Percentiles rank a stretch among this genome's conserved stretches.
These are phyloP conservation scores for Colossoma macropomum DNA, from an alignment of 2,113 vertebrate species.

Conservation along the genomic window DNA sequence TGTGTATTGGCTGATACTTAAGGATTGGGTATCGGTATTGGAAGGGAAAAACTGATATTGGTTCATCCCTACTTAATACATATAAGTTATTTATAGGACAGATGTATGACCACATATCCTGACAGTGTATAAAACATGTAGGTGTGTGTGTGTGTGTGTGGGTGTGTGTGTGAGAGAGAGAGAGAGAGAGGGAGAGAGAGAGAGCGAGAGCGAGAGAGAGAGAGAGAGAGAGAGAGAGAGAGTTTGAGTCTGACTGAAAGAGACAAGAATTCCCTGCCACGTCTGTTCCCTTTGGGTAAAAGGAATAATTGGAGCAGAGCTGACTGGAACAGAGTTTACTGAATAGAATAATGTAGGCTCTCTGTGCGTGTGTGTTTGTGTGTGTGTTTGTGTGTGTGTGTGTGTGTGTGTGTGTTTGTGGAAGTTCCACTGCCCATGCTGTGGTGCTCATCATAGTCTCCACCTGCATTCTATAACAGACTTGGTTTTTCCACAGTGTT, in stretches of 20 bases:
- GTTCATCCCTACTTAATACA: too few relatives aligned
- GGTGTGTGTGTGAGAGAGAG: neutral
- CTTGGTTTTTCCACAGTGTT: neutral
- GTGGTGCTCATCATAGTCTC: neutral
- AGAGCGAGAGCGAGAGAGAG: neutral
- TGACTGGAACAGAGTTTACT: neutral
- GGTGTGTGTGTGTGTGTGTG: neutral
- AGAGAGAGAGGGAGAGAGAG: neutral
- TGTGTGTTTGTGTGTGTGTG: neutral
- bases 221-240: neutral
- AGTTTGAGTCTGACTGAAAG: neutral
- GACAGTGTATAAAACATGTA: neutral
- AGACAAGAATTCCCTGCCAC: neutral
- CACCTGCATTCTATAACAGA: neutral
- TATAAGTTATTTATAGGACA: too few relatives aligned
- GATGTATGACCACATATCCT: neutral
- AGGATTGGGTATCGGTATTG: too few relatives aligned
- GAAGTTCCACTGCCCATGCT: neutral
- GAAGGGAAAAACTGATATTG: too few relatives aligned
- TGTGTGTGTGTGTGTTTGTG: neutral
- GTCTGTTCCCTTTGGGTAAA: neutral
- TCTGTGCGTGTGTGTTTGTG: too few relatives aligned
- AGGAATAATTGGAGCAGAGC: slow-evolving; percentile 5
- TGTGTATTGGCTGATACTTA: too few relatives aligned
- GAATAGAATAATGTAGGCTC: neutral